Base-by-base conservation (phyloP, 2,888 invertebrate species). In the Siphonodentalium dalli region DNA sequence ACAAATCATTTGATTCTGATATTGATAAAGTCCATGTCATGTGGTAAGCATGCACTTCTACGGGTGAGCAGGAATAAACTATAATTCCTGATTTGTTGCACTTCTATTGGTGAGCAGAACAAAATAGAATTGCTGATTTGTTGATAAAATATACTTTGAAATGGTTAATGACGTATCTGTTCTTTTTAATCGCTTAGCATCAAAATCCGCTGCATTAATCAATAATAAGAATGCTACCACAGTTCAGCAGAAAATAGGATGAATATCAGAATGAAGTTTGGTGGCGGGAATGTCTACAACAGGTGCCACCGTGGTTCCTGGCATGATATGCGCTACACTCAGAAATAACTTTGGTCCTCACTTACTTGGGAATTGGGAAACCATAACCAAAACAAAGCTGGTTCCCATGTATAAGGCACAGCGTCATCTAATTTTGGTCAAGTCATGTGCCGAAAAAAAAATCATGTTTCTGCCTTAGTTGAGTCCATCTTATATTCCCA, bases 181-280 rank as follows among this genome's bases (percentile, higher is more conserved):
- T 6, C 18, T 58, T 37, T 39, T 62, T 23, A 47, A 58, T 28
- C 31, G 55, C 8, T 23, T 54, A 15, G 59, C 61, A 3, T 28
- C 29, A 9, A 64, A 61, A 51, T 27, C 44, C 34, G 46, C 42
- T 2, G 15, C 45, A 26, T 26, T 61, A 5, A 41, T 59, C 21
- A 58, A 57, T 2, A n/a, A n/a, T n/a, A n/a, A n/a, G n/a, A 58
- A 61, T 29, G 47, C 51, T 34, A 58, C 56, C 13, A 58, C 49
- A 61, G 58, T 28, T 31, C 58, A 9, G 49, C 51, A 13, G 63
- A 63, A 49, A 46, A 34, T n/a, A 58, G 58, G 55, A 49, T 61
- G 53, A 21, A 44, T 3, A 51, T 60, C 13, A 1, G 54, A 7
- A 15, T 31, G 13, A 61, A 55, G 29, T 61, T 58, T 58, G 63